A percentile compares a stretch with the other conserved stretches of the same genome.
These are phyloP conservation scores for Kryptolebias ocellatus DNA, from an alignment of 2,797 vertebrate species.

Conservation along the genomic window DNA sequence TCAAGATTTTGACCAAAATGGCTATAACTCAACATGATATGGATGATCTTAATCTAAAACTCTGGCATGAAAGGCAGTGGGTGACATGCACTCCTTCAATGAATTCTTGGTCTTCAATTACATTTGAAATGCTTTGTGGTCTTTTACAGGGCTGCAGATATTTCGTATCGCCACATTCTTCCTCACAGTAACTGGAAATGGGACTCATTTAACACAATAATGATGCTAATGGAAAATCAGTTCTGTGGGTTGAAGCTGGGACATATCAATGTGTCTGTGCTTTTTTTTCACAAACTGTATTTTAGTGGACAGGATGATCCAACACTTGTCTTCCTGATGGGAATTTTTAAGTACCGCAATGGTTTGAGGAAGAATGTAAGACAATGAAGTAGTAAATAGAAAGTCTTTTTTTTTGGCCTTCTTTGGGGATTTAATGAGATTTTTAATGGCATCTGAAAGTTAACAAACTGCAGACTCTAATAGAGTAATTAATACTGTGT, in stretches of 20 bases:
- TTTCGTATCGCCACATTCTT: neutral
- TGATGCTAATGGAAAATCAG: neutral
- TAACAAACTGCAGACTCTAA: slow-evolving; percentile 37
- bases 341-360: slow-evolving; percentile 4
- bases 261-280: neutral
- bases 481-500: slow-evolving; percentile 44
- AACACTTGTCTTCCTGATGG: slow-evolving; percentile 23
- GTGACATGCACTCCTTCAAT: too few species aligned
- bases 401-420: slow-evolving; percentile 8
- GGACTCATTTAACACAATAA: neutral
- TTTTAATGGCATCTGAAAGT: slow-evolving; percentile 36
- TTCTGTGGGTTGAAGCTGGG: neutral
- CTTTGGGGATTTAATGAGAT: slow-evolving; percentile 41
- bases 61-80: too few species aligned
- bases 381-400: slow-evolving; percentile 43
- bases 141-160: neutral
- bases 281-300: slow-evolving; percentile 15
- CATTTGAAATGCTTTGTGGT: neutral
- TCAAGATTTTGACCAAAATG: too few species aligned
- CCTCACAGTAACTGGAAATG: slow-evolving; percentile 1
- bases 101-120: neutral
- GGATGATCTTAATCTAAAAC: too few species aligned
- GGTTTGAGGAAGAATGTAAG: slow-evolving; percentile 37
- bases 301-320: slow-evolving; percentile 14
- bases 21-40: too few species aligned